Evolutionary conservation across 2,113 vertebrate genomes (phyloP), one percentile per base, ranked within the genome.

Genomic region (Urocitellus parryii): DNA sequence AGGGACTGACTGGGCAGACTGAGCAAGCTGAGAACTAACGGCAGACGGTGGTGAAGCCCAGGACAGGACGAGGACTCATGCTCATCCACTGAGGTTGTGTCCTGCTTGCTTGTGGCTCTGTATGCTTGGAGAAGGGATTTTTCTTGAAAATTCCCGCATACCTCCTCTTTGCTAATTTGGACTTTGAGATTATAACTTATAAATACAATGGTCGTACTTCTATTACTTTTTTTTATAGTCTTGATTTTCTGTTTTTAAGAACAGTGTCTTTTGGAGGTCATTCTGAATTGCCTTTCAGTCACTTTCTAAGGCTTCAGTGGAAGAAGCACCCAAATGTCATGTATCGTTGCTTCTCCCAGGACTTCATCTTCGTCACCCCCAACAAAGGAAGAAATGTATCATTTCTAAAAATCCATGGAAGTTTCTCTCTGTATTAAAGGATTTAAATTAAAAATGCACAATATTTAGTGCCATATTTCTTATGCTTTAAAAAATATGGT

Each of bases 391-490:
- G 27, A 90, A 84, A 76, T 45, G 7, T 34, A 42, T 77, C 17
- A 53, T 79, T 90, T 17, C 58, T 90, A 68, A 95, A 94, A 88
- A 34, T 37, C 25, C 34, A 77, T 79, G 45, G 79, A 90, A 79
- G 68, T 34, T 87, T 79, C 32, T 70, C 20, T 42, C n/a, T 58
- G 20, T 82, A 9, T 10, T 70, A 65, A 94, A 88, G 51, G 45
- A 87, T 94, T 91, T 79, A 63, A 82, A 48, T 81, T 61, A 39
- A 32, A 65, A 91, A 93, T 42, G 10, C 32, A 1, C 61, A 77
- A 2, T 81, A 79, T 88, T 78, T 77, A 58, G 9, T 80, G 58
- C 37, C 29, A 2, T 70, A 53, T 45, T 84, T 84, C 42, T 58
- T 92, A 18, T 58, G 10, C 34, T 91, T 76, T 58, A 85, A 90